phyloP scores from a whole-genome alignment of 53 echinoderm and acorn worm species.

The Actinopyga echinites region DNA sequence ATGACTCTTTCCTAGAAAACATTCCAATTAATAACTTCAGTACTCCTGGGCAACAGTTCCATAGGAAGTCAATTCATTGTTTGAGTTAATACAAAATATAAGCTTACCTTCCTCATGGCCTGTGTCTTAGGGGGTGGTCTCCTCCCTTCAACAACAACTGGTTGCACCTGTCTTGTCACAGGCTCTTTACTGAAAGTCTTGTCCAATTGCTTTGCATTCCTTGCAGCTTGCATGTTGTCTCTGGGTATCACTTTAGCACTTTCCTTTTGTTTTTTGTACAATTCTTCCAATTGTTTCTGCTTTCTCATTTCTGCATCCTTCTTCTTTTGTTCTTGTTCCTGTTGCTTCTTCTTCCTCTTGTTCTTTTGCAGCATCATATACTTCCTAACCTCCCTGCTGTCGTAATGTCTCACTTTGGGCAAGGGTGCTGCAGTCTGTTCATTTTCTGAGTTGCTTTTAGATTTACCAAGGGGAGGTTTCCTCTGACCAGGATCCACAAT shows the following conservation, averaged over 20 bases:
- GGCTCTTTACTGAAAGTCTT: slow-evolving; percentile 86
- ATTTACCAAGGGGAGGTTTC: slow-evolving; percentile 29
- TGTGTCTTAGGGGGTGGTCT: slow-evolving; percentile 24
- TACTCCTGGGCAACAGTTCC: too few relatives aligned
- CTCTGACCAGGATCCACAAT: slow-evolving; percentile 1
- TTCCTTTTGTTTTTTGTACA: slow-evolving; percentile 85
- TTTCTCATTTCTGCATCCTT: slow-evolving; percentile 68
- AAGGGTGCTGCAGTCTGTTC: slow-evolving; percentile 32
- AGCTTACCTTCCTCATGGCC: slow-evolving; percentile 34
- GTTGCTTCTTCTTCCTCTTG: slow-evolving; percentile 68
- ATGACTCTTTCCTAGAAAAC: too few relatives aligned
- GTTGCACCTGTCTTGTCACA: not conserved
- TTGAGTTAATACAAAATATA: not conserved
- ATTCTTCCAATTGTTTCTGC: slow-evolving; percentile 75
- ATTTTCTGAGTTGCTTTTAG: not conserved
- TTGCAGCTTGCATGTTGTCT: not conserved
- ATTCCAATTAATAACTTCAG: too few relatives aligned
- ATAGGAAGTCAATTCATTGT: too few relatives aligned
- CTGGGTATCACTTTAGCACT: slow-evolving; percentile 59
- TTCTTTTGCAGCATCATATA: slow-evolving; percentile 88
- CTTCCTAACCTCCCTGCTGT: slow-evolving; percentile 84
- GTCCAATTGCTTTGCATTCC: slow-evolving; percentile 46
- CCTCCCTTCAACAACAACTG: not conserved
- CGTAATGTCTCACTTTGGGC: slow-evolving; percentile 75
- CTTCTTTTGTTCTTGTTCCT: slow-evolving; percentile 68